phyloP scores from a whole-genome alignment of 2,888 invertebrate genomes.

The Dastarcus helophoroides region DNA sequence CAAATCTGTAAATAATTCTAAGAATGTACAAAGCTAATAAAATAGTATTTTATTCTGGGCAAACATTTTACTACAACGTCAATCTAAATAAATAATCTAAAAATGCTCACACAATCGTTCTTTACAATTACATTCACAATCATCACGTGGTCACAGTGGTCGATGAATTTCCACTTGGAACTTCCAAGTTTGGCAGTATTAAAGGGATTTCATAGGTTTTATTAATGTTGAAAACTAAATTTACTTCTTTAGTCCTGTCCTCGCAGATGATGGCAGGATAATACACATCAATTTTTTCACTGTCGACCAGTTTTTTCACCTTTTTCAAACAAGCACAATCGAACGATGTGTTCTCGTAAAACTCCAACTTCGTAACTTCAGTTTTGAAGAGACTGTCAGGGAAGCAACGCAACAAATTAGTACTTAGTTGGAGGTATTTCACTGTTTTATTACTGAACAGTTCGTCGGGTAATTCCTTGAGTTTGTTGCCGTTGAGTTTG shows the following conservation, averaged over 20 bases:
- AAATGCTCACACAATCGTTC: too few species aligned
- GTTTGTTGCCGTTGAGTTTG: constrained; percentile 24
- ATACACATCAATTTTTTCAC: constrained; percentile 19
- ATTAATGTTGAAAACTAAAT: constrained; percentile 22
- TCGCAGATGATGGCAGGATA: constrained; percentile 25
- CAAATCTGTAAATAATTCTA: too few species aligned
- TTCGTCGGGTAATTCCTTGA: constrained; percentile 18
- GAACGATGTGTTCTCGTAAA: constrained; percentile 23
- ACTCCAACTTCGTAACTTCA: constrained; percentile 19
- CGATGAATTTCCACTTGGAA: too few species aligned
- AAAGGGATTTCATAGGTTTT: constrained; percentile 23
- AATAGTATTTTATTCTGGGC: too few species aligned
- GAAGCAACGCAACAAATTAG: constrained; percentile 24
- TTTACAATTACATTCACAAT: too few species aligned
- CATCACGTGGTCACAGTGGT: too few species aligned
- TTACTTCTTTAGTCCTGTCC: constrained; percentile 17
- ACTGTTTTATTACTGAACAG: constrained; percentile 22
- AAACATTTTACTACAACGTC: too few species aligned
- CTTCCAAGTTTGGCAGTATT: constrained; percentile 13
- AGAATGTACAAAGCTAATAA: too few species aligned
- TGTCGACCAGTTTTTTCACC: constrained; percentile 22
- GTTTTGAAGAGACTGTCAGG: constrained; percentile 19
- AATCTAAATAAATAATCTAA: too few species aligned
- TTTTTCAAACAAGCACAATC: constrained; percentile 26
- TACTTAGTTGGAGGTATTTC: constrained; percentile 21